Base-by-base conservation (phyloP, 2,797 vertebrate genomes). In the Psittacula echo region DNA sequence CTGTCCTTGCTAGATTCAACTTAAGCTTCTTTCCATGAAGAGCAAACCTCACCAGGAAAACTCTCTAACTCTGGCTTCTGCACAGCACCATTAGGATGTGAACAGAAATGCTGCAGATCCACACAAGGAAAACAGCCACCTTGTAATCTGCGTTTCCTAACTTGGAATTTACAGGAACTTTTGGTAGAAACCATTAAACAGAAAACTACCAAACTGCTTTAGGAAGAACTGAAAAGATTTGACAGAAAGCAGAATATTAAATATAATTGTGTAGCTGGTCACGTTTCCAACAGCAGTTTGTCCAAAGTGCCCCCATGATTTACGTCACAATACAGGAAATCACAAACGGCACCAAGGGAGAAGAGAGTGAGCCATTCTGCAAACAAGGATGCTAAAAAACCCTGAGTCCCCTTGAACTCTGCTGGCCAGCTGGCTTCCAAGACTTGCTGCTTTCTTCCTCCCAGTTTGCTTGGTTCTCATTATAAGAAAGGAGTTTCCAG, bases 71-170 rank as follows among this genome's bases (percentile, higher is more conserved):
- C 53, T 50, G 41, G 48, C 61, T 64, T 56, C 71, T 64, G 39
- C 62, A 42, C 37, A 67, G 54, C 62, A 23, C 54, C 62, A 21
- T 74, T 16, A 41, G 37, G 44, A 64, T 20, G 30, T 13, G 19
- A 58, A 78, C 50, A 56, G 47, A 73, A 78, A 68, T 3, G 10
- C 37, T 9, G 4, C 39, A 32, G 34, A 44, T 73, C 47, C 3
- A 0, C 58, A 19, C 1, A 1, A 60, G 27, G 10, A 48, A 48
- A 50, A 15, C 6, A 5, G 34, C 39, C 77, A 64, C 58, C 39
- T 60, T 2, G 0, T 34, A 27, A 34, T 30, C 9, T 19, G 13
- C 19, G 9, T 18, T 70, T 13, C 45, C n/a, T 2, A 73, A 34
- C 42, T 27, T 47, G 22, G 34, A 53, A 78, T 70, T 24, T 54